These are phyloP conservation scores for Eonycteris spelaea DNA, from an alignment of 2,113 vertebrate species.

Conservation along the genomic window DNA sequence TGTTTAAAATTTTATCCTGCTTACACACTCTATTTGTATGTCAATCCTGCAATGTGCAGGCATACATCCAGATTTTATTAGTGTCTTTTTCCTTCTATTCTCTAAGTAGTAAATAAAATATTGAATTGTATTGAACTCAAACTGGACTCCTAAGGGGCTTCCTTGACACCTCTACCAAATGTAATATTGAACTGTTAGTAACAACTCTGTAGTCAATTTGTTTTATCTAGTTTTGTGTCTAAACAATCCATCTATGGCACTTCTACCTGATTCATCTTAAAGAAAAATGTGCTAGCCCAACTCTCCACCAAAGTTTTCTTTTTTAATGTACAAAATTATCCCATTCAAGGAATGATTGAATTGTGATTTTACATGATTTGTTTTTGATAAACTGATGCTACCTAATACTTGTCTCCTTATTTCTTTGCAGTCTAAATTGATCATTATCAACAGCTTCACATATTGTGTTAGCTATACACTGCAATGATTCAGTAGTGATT, in stretches of 20 bases:
- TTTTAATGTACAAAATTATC: neutral
- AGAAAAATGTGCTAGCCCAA: neutral
- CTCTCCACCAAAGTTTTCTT: neutral
- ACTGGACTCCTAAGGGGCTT: conserved; percentile 55
- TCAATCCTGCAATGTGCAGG: conserved; percentile 68
- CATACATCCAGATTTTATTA: conserved; percentile 76
- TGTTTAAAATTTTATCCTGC: conserved; percentile 79
- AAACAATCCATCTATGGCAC: neutral
- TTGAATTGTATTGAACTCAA: conserved; percentile 75
- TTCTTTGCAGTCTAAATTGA: neutral
- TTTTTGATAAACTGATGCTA: neutral
- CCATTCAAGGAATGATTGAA: neutral
- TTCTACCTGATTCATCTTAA: neutral
- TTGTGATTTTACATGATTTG: neutral
- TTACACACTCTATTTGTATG: conserved; percentile 76
- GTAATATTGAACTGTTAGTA: conserved; percentile 65
- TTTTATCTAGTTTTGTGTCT: conserved; percentile 72
- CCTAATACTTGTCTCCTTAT: neutral
- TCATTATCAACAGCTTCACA: neutral
- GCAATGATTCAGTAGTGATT: neutral
- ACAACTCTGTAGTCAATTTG: conserved; percentile 23
- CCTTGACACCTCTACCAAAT: conserved; percentile 70
- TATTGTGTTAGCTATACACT: neutral
- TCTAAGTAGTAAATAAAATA: conserved; percentile 78
- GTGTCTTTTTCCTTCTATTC: conserved; percentile 49